Percentiles rank a stretch among this genome's conserved stretches.
These are phyloP conservation scores for Oligia latruncula DNA, from an alignment of 2,888 invertebrate genomes.

Conservation along the genomic window DNA sequence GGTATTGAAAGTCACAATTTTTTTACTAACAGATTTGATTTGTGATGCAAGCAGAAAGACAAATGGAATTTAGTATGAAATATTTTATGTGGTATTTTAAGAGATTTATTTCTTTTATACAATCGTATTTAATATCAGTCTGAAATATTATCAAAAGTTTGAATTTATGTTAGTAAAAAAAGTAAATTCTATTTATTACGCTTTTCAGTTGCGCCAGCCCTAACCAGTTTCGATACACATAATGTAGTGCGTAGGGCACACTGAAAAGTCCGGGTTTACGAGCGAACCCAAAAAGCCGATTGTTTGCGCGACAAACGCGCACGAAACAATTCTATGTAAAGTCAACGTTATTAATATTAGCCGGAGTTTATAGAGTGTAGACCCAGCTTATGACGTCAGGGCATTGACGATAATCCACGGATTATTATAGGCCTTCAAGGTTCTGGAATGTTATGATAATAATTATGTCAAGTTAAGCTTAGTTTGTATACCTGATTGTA, in stretches of 20 bases:
- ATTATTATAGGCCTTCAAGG: constrained; percentile 43
- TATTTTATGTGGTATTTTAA: neutral
- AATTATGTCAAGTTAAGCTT: constrained; percentile 28
- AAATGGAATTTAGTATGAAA: neutral
- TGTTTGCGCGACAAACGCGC: constrained; percentile 60
- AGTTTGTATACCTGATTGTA: neutral
- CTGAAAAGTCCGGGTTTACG: constrained; percentile 59
- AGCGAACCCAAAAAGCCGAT: constrained; percentile 60
- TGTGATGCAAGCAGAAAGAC: too few relatives aligned
- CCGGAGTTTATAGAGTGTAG: constrained; percentile 56
- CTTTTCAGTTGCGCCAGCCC: constrained; percentile 34
- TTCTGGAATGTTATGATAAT: constrained; percentile 44
- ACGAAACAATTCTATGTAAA: constrained; percentile 62
- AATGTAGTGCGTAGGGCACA: constrained; percentile 49
- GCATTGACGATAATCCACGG: constrained; percentile 49
- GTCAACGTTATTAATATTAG: constrained; percentile 65
- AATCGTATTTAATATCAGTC: neutral
- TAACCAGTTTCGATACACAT: constrained; percentile 42
- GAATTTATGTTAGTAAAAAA: neutral
- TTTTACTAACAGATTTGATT: neutral
- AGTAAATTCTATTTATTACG: neutral
- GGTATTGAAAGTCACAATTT: too few relatives aligned
- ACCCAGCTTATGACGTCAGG: constrained; percentile 50
- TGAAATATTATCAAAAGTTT: neutral
- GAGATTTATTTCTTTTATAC: neutral